Evolutionary conservation across 2,888 invertebrate genomes (phyloP).

Genomic region (Lissocephala sabroskyi): DNA sequence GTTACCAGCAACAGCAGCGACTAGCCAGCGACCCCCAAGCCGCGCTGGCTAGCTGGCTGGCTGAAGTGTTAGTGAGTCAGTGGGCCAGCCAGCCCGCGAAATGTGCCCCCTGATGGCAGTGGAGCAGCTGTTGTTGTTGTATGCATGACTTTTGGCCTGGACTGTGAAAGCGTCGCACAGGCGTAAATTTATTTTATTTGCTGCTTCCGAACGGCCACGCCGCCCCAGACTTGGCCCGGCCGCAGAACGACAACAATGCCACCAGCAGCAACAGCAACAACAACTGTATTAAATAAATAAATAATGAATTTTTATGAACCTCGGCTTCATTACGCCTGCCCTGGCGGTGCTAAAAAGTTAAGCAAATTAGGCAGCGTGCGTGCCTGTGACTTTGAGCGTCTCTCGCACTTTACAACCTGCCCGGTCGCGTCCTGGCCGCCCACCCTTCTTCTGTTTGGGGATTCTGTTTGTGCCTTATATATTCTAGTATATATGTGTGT

Average conservation of each 20-base stretch:
- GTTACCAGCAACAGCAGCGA: no score
- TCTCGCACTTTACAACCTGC: constrained; percentile 3
- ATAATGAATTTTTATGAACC: constrained; percentile 62
- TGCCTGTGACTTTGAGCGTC: constrained; percentile 31
- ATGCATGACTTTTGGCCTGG: constrained; percentile 24
- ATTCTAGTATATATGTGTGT: background rate
- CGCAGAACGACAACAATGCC: constrained; percentile 3
- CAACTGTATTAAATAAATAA: constrained; percentile 55
- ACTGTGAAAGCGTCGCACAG: constrained; percentile 7
- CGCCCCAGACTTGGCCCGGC: background rate
- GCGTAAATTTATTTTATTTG: constrained; percentile 62
- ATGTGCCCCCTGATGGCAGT: constrained; percentile 11
- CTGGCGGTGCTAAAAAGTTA: constrained; percentile 56
- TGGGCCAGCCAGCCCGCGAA: constrained; percentile 16
- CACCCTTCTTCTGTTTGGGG: no score
- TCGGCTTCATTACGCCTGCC: constrained; percentile 52
- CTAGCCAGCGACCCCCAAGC: no score
- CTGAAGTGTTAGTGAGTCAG: no score
- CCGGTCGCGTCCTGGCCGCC: background rate
- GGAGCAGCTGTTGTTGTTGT: constrained; percentile 3
- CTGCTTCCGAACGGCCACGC: constrained; percentile 6
- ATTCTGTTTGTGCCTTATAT: background rate
- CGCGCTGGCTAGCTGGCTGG: no score
- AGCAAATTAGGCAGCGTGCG: constrained; percentile 60
- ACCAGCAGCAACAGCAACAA: constrained; percentile 15